These are phyloP conservation scores for Drosophila prostipennis DNA, from an alignment of 2,888 invertebrate species.

Conservation along the genomic window DNA sequence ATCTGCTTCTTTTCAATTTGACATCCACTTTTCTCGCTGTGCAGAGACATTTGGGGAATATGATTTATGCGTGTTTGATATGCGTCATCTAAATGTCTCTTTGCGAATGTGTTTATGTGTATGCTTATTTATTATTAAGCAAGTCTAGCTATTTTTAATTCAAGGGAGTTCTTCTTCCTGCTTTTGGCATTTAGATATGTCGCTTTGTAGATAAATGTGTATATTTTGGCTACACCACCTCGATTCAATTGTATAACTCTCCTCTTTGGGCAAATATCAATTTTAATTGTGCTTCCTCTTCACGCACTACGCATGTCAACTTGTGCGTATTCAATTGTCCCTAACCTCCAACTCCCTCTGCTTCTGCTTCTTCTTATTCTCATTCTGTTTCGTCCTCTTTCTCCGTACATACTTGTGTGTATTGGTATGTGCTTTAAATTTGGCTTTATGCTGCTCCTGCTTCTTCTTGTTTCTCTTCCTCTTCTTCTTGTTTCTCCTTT, in stretches of 20 bases:
- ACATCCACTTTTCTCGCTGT: background rate
- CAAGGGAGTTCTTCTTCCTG: constrained; percentile 14
- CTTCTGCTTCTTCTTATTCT: background rate
- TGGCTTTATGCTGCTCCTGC: constrained; percentile 33
- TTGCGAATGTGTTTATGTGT: background rate
- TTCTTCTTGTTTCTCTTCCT: constrained; percentile 14
- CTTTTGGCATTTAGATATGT: background rate
- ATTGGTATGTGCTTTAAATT: constrained; percentile 51
- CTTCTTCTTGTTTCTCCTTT: constrained; percentile 35
- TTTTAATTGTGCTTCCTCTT: constrained; percentile 72
- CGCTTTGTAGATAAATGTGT: background rate
- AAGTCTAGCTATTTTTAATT: constrained; percentile 39
- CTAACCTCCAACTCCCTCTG: constrained; percentile 26
- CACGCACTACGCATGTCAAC: constrained; percentile 77
- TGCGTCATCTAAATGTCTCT: constrained; percentile 34
- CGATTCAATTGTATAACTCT: constrained; percentile 51
- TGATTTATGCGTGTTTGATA: constrained; percentile 22
- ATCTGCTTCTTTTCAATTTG: background rate
- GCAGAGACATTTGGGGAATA: background rate
- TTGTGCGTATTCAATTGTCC: constrained; percentile 71
- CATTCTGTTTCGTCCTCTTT: constrained; percentile 3
- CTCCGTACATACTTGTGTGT: constrained; percentile 2
- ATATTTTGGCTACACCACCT: constrained; percentile 33
- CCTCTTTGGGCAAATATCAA: constrained; percentile 60
- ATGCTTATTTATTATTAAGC: constrained; percentile 20